These are phyloP conservation scores for Leptogaster cylindrica DNA, from an alignment of 2,888 invertebrate species.

Conservation along the genomic window DNA sequence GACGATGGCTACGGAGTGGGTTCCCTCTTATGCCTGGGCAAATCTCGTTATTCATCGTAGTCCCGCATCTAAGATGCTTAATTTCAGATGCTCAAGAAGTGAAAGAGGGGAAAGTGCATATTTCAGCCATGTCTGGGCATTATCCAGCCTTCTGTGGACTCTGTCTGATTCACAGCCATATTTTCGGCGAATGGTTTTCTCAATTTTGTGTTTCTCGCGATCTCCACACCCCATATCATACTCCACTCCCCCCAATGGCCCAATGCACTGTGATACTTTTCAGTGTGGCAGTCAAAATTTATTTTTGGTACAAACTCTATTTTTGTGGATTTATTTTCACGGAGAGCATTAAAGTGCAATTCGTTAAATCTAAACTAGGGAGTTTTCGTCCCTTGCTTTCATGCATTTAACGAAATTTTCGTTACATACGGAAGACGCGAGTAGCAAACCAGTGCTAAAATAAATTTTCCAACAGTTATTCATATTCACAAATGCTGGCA, in stretches of 20 bases:
- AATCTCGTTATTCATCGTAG: not conserved
- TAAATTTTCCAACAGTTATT: too few species aligned
- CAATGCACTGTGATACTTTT: not conserved
- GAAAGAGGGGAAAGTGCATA: slow-evolving; percentile 11
- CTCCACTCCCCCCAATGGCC: not conserved
- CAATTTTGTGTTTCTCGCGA: slow-evolving; percentile 29
- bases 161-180: slow-evolving; percentile 18
- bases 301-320: slow-evolving; percentile 18
- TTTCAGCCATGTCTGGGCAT: slow-evolving; percentile 29
- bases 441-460: too few species aligned
- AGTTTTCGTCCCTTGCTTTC: not conserved
- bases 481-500: too few species aligned
- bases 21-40: not conserved
- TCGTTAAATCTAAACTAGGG: not conserved
- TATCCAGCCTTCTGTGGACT: slow-evolving; percentile 16
- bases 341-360: slow-evolving; percentile 28
- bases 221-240: too few species aligned
- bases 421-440: too few species aligned
- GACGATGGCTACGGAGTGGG: not conserved
- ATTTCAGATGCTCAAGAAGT: slow-evolving; percentile 31
- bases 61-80: slow-evolving; percentile 37
- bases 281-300: slow-evolving; percentile 8
- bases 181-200: slow-evolving; percentile 21
- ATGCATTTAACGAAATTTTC: too few species aligned
- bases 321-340: slow-evolving; percentile 3